phyloP scores from a whole-genome alignment of 1,140 invertebrate species.

The Drosophila kanapiae region DNA sequence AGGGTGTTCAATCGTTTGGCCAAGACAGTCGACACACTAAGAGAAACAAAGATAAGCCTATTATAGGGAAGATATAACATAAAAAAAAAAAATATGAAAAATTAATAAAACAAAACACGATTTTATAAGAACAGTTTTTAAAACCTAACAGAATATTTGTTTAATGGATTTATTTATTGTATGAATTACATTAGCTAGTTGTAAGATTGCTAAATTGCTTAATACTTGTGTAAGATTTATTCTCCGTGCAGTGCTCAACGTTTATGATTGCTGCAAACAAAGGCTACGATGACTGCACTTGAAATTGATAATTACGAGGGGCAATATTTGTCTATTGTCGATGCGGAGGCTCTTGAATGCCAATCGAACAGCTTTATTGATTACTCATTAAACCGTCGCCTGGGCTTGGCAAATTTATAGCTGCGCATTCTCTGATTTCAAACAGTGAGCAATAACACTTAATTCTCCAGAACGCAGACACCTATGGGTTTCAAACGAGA shows the following conservation, averaged over 20 bases:
- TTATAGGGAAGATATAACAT: too few species aligned
- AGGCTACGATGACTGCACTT: constrained; percentile 72
- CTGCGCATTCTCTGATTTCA: constrained; percentile 5
- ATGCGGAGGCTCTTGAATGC: constrained; percentile 3
- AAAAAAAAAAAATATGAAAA: neutral
- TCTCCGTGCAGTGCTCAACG: constrained; percentile 39
- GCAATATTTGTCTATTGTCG: constrained; percentile 63
- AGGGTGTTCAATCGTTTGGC: constrained; percentile 9
- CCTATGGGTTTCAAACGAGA: neutral
- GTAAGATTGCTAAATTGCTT: neutral
- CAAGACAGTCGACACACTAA: constrained; percentile 20
- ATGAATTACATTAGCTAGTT: neutral
- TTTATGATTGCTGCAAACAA: constrained; percentile 79
- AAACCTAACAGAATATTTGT: too few species aligned
- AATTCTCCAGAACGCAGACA: constrained; percentile 1
- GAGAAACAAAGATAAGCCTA: constrained; percentile 1
- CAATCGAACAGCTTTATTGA: constrained; percentile 15
- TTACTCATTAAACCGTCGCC: constrained; percentile 16
- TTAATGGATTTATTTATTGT: neutral
- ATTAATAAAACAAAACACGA: neutral
- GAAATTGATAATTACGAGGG: constrained; percentile 76
- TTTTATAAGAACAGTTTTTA: too few species aligned
- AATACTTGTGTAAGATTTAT: neutral
- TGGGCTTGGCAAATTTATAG: neutral
- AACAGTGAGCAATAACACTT: constrained; percentile 16